Evolutionary conservation across 2,797 vertebrate genomes (phyloP).

Genomic region (Arremon aurantiirostris): DNA sequence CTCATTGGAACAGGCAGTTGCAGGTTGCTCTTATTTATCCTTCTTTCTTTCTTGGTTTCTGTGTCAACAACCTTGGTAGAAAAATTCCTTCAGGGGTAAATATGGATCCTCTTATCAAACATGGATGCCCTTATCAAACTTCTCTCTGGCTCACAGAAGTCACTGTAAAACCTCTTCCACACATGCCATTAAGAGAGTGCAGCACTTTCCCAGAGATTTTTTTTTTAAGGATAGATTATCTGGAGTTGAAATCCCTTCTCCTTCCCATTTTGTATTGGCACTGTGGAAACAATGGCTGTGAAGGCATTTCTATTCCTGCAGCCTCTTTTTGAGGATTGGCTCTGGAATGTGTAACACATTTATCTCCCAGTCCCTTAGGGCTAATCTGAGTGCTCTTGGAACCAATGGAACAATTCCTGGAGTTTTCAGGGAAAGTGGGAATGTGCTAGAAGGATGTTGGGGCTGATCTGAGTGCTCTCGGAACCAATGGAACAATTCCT

Average conservation of each 20-base stretch:
- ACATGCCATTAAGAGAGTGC: neutral
- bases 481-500: too few species aligned
- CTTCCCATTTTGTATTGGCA: neutral
- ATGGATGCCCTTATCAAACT: neutral
- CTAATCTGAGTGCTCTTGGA: too few species aligned
- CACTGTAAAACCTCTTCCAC: neutral
- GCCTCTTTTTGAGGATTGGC: neutral
- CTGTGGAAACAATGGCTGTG: neutral
- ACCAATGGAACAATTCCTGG: too few species aligned
- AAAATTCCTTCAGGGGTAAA: neutral
- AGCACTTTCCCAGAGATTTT: neutral
- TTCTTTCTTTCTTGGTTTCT: neutral
- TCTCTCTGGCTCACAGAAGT: neutral
- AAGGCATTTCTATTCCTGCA: neutral
- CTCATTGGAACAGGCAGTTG: neutral
- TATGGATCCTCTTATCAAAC: neutral
- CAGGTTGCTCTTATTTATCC: neutral
- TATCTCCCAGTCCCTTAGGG: neutral
- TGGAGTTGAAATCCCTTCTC: neutral
- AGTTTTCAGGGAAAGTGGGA: too few species aligned
- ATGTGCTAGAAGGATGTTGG: too few species aligned
- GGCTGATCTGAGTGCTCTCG: rapidly evolving
- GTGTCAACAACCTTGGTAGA: neutral
- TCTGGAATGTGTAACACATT: neutral
- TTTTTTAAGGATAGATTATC: neutral